Evolutionary conservation across 1,140 invertebrate species (phyloP), one percentile per base, ranked within the genome.

Genomic region (Listronotus oregonensis): DNA sequence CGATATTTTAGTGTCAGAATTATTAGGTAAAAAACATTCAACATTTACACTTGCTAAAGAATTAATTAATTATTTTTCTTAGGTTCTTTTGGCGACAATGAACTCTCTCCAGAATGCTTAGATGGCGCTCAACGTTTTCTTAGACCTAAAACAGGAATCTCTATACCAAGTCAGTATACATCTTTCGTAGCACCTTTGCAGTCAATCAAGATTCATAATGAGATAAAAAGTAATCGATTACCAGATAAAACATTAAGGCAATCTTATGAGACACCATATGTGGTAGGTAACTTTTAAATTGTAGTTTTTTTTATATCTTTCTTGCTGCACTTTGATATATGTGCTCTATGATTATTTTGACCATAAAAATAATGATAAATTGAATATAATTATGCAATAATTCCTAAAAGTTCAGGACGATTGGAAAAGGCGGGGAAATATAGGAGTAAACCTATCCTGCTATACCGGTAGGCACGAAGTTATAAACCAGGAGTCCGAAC

Each of bases 61-160:
- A 46, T 18, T 15, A 15, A 5, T 9, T 46, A 46, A 46, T 14
- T 4, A 1, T 27, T 50, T 27, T 44, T 57, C 43, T 43, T 27
- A 66, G 93, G 98, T 6, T 99, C 97, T 9, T 99, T 99, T 85
- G 96, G 96, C 15, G 97, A 99, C 78, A 99, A 99, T 80, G 98
- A 99, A 83, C 85, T 99, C 0, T 97, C 95, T 1, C 98, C 98
- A 0, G 98, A 99, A 81, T 99, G 97, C 82, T 84, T 99, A 11
- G 96, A 99, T 84, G 96, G 96, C 6, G 95, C 95, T 11, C 89
- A 95, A 72, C 86, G 89, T 43, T 91, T 96, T 69, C 80, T 98
- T 0, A 96, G 94, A 83, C 47, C n/a, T 6, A 85, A 89, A 46
- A 89, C 89, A 82, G 96, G 95, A 15, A 91, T 98, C 57, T 96